Conservation (phyloP, 2,113 vertebrate genomes). For the Hyla sarda region DNA sequence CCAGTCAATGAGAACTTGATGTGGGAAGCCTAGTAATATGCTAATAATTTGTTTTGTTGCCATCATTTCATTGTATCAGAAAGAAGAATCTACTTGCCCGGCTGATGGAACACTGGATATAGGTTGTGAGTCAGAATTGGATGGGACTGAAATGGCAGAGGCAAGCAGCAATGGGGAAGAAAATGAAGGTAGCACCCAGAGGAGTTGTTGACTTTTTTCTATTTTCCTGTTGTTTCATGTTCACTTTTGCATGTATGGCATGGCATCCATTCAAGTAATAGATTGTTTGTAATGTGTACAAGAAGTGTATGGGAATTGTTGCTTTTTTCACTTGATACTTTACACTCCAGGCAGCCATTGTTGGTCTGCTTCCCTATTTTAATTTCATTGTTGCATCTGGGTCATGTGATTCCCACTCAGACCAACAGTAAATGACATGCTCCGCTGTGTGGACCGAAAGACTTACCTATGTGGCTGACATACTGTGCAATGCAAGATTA, state of each 20-base stretch:
- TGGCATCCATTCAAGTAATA: background rate
- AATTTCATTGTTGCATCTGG: no score
- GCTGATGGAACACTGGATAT: slow-evolving; percentile 79
- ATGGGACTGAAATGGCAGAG: slow-evolving; percentile 83
- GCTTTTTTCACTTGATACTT: no score
- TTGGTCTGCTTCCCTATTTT: no score
- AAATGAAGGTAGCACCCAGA: slow-evolving; percentile 73
- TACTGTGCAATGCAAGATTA: no score
- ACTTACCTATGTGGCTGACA: no score
- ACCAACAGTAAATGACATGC: no score
- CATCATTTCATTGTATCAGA: slow-evolving; percentile 69
- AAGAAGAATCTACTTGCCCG: slow-evolving; percentile 79
- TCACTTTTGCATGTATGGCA: background rate
- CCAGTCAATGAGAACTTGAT: background rate
- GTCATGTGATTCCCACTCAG: no score
- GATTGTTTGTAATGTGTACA: background rate
- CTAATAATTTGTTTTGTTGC: slow-evolving; percentile 40
- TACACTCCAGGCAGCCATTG: no score
- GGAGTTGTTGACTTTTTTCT: background rate
- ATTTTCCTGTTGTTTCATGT: background rate
- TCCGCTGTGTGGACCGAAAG: no score
- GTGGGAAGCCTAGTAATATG: background rate
- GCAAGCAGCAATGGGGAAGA: slow-evolving; percentile 77
- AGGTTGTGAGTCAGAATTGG: slow-evolving; percentile 82
- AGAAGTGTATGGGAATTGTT: background rate